Base-by-base conservation (phyloP, 1,140 invertebrate species). In the Eciton burchellii region DNA sequence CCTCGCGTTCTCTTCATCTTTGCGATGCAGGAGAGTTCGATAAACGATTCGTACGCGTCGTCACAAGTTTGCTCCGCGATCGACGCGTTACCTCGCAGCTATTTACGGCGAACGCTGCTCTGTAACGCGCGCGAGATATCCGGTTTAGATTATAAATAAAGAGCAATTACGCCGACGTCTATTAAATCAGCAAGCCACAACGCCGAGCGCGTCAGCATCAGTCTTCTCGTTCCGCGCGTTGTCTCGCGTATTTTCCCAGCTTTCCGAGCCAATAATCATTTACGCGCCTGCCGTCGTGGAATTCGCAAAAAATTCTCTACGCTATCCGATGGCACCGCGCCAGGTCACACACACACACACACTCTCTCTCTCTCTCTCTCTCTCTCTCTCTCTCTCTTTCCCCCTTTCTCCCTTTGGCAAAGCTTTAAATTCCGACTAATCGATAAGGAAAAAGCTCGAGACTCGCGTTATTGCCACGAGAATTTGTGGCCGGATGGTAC, bases 301-400 rank as follows among this genome's bases (percentile, higher is more conserved):
- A n/a, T 56, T 12, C 12, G 35, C 63, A 79, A 68, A 79, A 79
- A 70, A 68, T 70, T 45, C 49, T 35, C 35, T 68, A 35, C 35
- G 74, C 68, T 79, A 68, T 68, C 74, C 41, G 47, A 65, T 79
- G 74, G 74, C 74, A 56, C n/a, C 21, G 63, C 24, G 74, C 74
- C 74, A 79, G 63, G 49, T 68, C 72, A 76, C 43, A 62, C 43
- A 60, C 16, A 21, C 35, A n/a, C n/a, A n/a, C n/a, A 0, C 26
- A 26, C 9, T 54, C 5, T 60, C 41, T 35, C 24, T 52, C 29
- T 19, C 45, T 54, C 29, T 14, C 11, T 26, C 6, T 16, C 3
- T 4, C 2, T 54, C 12, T n/a, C 35, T 26, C 14, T 14, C 16
- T 12, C 19, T 19, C 4, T 21, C n/a, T 14, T 11, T 16, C 26